These are phyloP conservation scores for Tragelaphus imberbis DNA, from an alignment of 2,113 vertebrate species.

Conservation along the genomic window DNA sequence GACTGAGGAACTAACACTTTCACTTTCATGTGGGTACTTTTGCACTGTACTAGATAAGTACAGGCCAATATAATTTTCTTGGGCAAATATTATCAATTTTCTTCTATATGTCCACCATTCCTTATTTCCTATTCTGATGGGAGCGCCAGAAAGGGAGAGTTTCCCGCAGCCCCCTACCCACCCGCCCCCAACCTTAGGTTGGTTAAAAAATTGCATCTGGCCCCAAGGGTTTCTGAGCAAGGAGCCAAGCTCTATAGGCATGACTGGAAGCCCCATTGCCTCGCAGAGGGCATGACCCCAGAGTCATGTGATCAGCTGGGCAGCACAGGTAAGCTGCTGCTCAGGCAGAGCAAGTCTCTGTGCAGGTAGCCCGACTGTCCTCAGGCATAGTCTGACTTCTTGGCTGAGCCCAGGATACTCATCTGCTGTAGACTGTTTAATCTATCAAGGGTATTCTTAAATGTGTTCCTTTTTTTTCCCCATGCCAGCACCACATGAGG, in stretches of 20 bases:
- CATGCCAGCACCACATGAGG: background rate
- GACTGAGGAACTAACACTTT: background rate
- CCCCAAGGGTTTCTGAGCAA: background rate
- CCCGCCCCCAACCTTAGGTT: rapidly evolving
- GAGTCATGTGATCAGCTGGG: background rate
- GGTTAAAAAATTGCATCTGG: background rate
- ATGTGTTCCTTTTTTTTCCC: background rate
- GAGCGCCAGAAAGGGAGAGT: background rate
- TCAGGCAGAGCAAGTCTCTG: background rate
- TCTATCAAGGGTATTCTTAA: background rate
- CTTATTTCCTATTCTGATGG: background rate
- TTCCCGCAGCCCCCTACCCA: no score
- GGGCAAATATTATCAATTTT: background rate
- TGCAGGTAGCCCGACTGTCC: background rate
- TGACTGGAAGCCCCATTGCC: background rate
- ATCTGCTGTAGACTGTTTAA: background rate
- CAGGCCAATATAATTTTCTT: background rate
- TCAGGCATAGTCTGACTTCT: rapidly evolving
- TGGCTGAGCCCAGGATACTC: background rate
- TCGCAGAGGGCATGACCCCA: background rate
- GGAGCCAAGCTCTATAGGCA: background rate
- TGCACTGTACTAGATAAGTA: background rate
- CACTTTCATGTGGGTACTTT: background rate
- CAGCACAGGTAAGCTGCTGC: rapidly evolving
- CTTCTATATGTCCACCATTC: background rate